Conservation (phyloP, 2,113 vertebrate genomes). For the Gymnobelideus leadbeateri region DNA sequence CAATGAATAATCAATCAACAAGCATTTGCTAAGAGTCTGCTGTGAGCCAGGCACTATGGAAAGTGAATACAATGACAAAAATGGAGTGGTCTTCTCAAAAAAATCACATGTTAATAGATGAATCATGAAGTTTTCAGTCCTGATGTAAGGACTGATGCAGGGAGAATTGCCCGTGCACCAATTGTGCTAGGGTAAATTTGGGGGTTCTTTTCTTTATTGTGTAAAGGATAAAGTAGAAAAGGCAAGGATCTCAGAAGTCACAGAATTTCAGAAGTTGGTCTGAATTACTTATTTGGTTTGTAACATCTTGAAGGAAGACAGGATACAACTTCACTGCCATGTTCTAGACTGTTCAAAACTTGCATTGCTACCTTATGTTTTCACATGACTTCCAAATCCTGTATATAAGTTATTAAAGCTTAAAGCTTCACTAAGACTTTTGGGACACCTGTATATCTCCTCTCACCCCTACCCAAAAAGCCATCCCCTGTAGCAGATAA, state of each 20-base stretch:
- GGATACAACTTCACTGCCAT: not conserved
- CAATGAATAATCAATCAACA: not conserved
- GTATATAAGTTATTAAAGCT: not conserved
- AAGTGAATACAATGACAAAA: not conserved
- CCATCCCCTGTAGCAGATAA: too few species aligned
- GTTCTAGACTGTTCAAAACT: not conserved
- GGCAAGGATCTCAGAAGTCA: too few species aligned
- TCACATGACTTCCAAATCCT: not conserved
- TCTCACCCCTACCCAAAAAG: not conserved
- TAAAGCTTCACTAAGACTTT: not conserved
- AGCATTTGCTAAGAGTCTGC: not conserved
- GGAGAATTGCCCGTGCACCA: not conserved
- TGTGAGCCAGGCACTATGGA: not conserved
- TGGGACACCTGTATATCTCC: not conserved
- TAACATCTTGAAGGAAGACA: not conserved
- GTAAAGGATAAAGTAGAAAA: slow-evolving; percentile 8
- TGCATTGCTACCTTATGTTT: not conserved
- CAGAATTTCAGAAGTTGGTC: not conserved
- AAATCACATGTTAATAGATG: not conserved
- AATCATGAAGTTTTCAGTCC: not conserved
- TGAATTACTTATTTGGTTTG: slow-evolving; percentile 8
- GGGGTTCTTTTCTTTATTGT: slow-evolving; percentile 5
- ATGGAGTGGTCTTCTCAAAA: not conserved
- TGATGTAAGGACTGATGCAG: not conserved
- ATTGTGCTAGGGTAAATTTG: not conserved